Evolutionary conservation across 1,140 invertebrate genomes (phyloP), one percentile per base, ranked within the genome.

Genomic region (Pseudomyrmex concolor): DNA sequence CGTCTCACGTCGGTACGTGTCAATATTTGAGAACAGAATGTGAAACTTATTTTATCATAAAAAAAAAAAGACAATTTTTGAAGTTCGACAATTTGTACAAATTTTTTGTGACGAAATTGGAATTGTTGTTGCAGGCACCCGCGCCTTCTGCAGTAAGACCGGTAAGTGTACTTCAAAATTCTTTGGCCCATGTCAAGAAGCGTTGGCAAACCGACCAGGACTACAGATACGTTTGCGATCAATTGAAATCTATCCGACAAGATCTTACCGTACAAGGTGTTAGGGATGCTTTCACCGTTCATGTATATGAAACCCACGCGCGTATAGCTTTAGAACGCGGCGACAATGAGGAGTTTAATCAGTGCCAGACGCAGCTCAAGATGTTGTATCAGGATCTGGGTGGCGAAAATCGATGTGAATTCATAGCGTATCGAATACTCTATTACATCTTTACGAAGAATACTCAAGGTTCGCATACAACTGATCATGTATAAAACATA

Each of bases 341-440:
- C 60, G 99, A 99, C 92, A 98, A 99, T 93, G 98, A 99, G 93
- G 99, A 99, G 93, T 99, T 99, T 92, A 99, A 99, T 95, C 99
- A 99, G 92, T 99, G 99, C 93, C 99, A 99, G 94, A 99, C 98
- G 55, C 99, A 99, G 94, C 94, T 99, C 43, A 98, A 98, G 95
- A 97, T 98, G 95, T 95, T 99, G 10, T 99, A 99, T 93, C 93
- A 95, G 77, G 93, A 95, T 85, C 93, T 97, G 43, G 96, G 96
- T 72, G 96, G 96, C 25, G 95, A 96, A 89, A 97, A 98, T 94
- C 94, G 95, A 66, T 95, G 97, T 83, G 99, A 99, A 95, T 99
- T 99, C 94, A 97, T 97, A 55, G 98, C 98, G 73, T 99, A 99
- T 94, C 96, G 97, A 82, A 98, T 99, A 93, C 94, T 99, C 9